A percentile compares a stretch with the other conserved stretches of the same genome.
Conservation (phyloP, 1,140 invertebrate genomes). For the Heliconius eleuchia region DNA sequence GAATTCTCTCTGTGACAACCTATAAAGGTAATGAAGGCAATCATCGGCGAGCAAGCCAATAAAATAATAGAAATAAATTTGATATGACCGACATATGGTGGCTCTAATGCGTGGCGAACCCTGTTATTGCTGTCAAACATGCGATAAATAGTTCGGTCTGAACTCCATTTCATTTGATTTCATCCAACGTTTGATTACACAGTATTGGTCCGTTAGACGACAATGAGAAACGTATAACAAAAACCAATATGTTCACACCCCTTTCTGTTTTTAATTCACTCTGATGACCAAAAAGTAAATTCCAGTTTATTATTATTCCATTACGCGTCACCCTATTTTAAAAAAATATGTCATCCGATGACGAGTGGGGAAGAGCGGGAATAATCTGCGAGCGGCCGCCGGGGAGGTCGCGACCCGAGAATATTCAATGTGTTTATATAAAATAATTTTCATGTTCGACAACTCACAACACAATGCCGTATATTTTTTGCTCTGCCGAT, state of each 20-base stretch:
- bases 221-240: slow-evolving; percentile 72
- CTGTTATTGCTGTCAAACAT: slow-evolving; percentile 81
- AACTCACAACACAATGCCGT: slow-evolving; percentile 74
- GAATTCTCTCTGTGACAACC: slow-evolving; percentile 77
- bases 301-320: slow-evolving; percentile 81
- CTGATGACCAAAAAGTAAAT: slow-evolving; percentile 80
- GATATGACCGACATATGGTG: slow-evolving; percentile 81
- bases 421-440: slow-evolving; percentile 81
- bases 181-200: slow-evolving; percentile 76
- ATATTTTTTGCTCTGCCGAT: slow-evolving; percentile 77
- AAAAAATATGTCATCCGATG: slow-evolving; percentile 80
- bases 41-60: slow-evolving; percentile 74
- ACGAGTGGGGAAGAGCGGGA: slow-evolving; percentile 65
- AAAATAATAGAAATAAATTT: slow-evolving; percentile 82
- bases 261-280: slow-evolving; percentile 75
- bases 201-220: slow-evolving; percentile 74
- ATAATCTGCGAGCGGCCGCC: slow-evolving; percentile 59
- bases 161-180: slow-evolving; percentile 65
- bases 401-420: slow-evolving; percentile 69
- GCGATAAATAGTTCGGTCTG: slow-evolving; percentile 75
- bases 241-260: slow-evolving; percentile 77
- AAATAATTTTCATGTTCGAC: slow-evolving; percentile 81
- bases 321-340: slow-evolving; percentile 76
- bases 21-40: slow-evolving; percentile 80
- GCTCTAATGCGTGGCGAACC: slow-evolving; percentile 72